Percentiles rank a stretch among this genome's conserved stretches.
Conservation (phyloP, 2,888 invertebrate genomes). For the Elmis aenea region DNA sequence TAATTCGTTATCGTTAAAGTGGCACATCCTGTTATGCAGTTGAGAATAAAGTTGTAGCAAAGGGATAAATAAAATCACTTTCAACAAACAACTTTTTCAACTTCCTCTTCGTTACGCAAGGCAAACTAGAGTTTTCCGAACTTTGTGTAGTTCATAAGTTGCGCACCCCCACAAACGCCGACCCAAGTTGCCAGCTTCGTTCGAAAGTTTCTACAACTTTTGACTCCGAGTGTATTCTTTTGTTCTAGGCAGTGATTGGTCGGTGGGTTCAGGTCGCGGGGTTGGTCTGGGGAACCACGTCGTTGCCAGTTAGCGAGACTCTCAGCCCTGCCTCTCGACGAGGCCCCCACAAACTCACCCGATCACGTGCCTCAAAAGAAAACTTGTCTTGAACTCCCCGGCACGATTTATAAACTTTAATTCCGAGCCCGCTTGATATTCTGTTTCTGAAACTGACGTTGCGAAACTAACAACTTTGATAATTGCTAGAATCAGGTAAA, state of each 20-base stretch:
- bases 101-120: too few relatives aligned
- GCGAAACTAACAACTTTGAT: constrained; percentile 18
- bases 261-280: constrained; percentile 44
- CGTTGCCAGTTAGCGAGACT: constrained; percentile 10
- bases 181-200: too few relatives aligned
- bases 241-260: constrained; percentile 49
- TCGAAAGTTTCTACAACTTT: too few relatives aligned
- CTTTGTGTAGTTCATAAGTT: too few relatives aligned
- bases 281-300: constrained; percentile 29
- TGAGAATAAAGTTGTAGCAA: too few relatives aligned
- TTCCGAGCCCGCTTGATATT: constrained; percentile 17
- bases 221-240: constrained; percentile 45
- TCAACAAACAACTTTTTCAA: too few relatives aligned
- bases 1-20: too few relatives aligned
- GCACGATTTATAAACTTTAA: constrained; percentile 24
- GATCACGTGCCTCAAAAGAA: constrained; percentile 27
- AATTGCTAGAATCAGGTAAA: too few relatives aligned
- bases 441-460: constrained; percentile 17
- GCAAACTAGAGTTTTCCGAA: too few relatives aligned
- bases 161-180: too few relatives aligned
- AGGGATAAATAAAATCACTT: too few relatives aligned
- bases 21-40: too few relatives aligned
- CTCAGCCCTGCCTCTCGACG: constrained; percentile 17
- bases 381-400: constrained; percentile 23
- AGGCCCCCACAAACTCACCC: constrained; percentile 23